Base-by-base conservation (phyloP, 2,113 vertebrate species). In the Alectura lathami region DNA sequence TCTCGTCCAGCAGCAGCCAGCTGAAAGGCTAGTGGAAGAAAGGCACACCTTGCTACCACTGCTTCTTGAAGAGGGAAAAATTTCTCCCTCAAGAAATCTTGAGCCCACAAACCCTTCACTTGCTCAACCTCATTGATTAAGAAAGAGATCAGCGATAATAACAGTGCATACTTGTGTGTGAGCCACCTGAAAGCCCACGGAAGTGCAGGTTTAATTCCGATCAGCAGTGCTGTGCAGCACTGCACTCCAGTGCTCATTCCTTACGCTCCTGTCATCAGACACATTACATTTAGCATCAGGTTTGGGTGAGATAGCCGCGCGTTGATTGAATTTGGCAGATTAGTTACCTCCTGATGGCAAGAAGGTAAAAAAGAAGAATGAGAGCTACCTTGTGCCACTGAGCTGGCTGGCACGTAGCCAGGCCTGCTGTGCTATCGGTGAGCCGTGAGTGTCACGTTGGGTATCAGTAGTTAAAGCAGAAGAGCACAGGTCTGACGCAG, bases 301-400 rank as follows among this genome's bases (percentile, higher is more conserved):
- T 70, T 69, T 70, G 66, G 79, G 75, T 67, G 76, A 77, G 45
- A 88, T 36, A 83, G 11, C 47, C 68, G 38, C 60, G 57, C 20
- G n/a, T 51, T 88, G 87, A 97, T 93, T 77, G 83, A 78, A 91
- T 84, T 13, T 83, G 73, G 32, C 73, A 96, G 87, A 88, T 74
- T 40, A 87, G 54, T 32, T 86, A 59, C 59, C 54, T 94, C 36
- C 79, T 77, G 70, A 88, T 40, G 70, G 64, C 75, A 89, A 22
- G 63, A 78, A 88, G 42, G 51, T 66, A 54, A 32, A 82, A 32
- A 17, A 67, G 60, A 60, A 45, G 30, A 20, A n/a, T n/a, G 70
- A 84, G 57, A 59, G 40, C 62, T 60, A 54, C 54, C 67, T 26
- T 17, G 67, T 70, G 78, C 75, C 54, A 26, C 73, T 18, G 59